Conservation (phyloP, 2,113 vertebrate species). For the Pipra filicauda region DNA sequence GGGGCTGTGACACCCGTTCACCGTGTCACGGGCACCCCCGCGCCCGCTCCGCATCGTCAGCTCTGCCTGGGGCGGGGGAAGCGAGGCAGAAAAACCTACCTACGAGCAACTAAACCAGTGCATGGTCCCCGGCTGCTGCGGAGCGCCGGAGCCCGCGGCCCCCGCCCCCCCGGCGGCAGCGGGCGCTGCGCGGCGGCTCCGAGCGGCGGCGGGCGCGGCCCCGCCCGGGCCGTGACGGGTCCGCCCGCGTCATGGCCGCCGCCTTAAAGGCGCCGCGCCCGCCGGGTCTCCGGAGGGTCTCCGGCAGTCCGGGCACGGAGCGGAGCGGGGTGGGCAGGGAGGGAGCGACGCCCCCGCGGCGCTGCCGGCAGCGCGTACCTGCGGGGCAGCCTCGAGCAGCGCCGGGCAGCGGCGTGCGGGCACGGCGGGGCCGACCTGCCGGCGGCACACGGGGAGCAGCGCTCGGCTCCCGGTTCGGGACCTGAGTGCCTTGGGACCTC, state of each 20-base stretch:
- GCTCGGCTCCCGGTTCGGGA: not conserved
- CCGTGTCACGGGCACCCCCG: slow-evolving; percentile 52
- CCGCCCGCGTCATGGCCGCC: too few species aligned
- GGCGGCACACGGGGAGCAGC: not conserved
- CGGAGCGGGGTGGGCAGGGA: too few species aligned
- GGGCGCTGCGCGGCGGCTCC: slow-evolving; percentile 70
- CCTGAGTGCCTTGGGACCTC: not conserved
- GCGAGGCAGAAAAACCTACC: slow-evolving; percentile 70
- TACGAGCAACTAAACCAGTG: slow-evolving; percentile 71
- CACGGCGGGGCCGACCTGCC: not conserved
- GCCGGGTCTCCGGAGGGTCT: too few species aligned
- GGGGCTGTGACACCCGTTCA: slow-evolving; percentile 47
- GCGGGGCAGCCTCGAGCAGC: not conserved
- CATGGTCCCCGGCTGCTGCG: slow-evolving; percentile 71
- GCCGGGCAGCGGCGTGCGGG: not conserved
- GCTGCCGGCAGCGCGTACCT: not conserved
- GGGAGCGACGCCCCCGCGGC: not conserved
- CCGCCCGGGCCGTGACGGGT: too few species aligned
- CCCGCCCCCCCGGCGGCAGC: slow-evolving; percentile 71
- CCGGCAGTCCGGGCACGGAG: too few species aligned
- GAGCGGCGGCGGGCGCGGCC: slow-evolving; percentile 65
- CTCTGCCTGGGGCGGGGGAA: not conserved
- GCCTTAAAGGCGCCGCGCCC: slow-evolving; percentile 70
- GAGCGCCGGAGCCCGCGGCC: slow-evolving; percentile 67
- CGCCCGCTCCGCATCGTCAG: slow-evolving; percentile 47